A percentile compares a stretch with the other conserved stretches of the same genome.
Evolutionary conservation across 2,113 vertebrate species (phyloP).

Genomic region (Fregata magnificens): DNA sequence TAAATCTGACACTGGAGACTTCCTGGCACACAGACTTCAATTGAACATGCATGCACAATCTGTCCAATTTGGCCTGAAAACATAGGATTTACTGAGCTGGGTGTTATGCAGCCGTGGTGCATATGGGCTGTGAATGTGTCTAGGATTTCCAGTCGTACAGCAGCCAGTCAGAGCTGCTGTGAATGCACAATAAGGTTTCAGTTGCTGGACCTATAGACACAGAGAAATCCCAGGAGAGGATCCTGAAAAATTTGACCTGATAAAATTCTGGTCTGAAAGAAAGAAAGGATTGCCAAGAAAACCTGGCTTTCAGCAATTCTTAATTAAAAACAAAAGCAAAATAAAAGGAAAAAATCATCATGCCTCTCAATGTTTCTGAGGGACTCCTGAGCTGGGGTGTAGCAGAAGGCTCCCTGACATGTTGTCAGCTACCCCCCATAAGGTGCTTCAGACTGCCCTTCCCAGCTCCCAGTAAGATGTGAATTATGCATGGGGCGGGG

Average conservation of each 20-base stretch:
- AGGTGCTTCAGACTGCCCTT: neutral
- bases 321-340: neutral
- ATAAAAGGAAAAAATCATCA: neutral
- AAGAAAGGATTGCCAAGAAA: neutral
- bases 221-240: neutral
- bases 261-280: neutral
- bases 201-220: neutral
- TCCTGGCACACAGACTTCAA: neutral
- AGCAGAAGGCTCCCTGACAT: neutral
- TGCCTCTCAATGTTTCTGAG: neutral
- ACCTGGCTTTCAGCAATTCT: neutral
- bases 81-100: neutral
- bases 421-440: neutral
- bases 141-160: neutral
- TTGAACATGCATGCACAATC: neutral
- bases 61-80: neutral
- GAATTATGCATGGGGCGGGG: neutral
- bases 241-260: neutral
- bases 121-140: slow-evolving; percentile 25
- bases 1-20: neutral
- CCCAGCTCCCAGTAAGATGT: neutral
- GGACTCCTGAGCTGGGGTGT: neutral
- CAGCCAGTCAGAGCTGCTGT: neutral
- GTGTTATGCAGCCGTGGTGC: neutral
- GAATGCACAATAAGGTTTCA: slow-evolving; percentile 2